Conservation (phyloP, 2,888 invertebrate species). For the Meiosimyza decipiens region DNA sequence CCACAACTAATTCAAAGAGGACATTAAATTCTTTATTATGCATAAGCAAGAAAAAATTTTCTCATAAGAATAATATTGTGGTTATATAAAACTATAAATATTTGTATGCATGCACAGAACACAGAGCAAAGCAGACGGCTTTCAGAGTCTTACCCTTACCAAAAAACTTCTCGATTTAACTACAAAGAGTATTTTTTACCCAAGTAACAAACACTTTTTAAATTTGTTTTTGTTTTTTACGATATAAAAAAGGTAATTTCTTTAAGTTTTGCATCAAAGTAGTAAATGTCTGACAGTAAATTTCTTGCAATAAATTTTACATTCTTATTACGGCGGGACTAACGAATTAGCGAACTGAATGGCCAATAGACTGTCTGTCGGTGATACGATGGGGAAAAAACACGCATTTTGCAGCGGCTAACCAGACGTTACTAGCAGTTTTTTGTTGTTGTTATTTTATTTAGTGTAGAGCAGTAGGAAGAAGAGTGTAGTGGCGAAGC, state of each 20-base stretch:
- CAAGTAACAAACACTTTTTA: slow-evolving; percentile 24
- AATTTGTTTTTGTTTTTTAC: background rate
- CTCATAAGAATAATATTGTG: no score
- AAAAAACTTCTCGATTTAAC: no score
- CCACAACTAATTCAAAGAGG: no score
- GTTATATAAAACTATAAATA: no score
- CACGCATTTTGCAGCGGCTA: no score
- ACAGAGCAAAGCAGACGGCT: no score
- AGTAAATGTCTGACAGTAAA: slow-evolving; percentile 61
- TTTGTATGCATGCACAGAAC: no score
- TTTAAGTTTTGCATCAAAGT: slow-evolving; percentile 39
- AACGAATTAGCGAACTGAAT: background rate
- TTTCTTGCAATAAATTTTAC: slow-evolving; percentile 54
- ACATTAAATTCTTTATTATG: no score
- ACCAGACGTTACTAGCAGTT: slow-evolving; percentile 9
- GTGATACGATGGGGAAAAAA: background rate
- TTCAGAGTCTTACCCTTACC: no score
- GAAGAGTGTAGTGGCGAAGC: no score
- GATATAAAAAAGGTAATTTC: slow-evolving; percentile 23
- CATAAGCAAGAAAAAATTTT: no score
- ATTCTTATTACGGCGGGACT: slow-evolving; percentile 44
- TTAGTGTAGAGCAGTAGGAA: background rate
- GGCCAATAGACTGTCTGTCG: background rate
- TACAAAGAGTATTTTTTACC: background rate
- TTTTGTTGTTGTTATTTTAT: slow-evolving; percentile 10